These are phyloP conservation scores for Drosophila mimica DNA, from an alignment of 2,888 invertebrate genomes.

Conservation along the genomic window DNA sequence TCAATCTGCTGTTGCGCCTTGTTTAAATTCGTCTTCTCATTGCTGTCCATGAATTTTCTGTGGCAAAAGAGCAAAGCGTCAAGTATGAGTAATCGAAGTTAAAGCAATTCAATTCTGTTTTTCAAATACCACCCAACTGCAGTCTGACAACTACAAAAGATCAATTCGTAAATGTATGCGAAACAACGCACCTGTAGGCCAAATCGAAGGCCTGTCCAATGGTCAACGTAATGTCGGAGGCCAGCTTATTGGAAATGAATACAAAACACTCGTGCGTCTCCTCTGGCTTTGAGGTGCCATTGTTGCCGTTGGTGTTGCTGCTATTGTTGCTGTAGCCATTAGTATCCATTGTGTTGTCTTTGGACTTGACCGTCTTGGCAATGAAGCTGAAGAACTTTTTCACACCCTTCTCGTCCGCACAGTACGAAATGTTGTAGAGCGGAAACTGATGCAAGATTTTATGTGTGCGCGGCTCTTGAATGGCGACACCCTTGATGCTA, in stretches of 20 bases:
- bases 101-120: neutral
- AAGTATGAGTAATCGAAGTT: neutral
- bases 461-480: slow-evolving; percentile 91
- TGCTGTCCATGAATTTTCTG: slow-evolving; percentile 96
- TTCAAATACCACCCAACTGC: neutral
- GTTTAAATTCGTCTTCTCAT: slow-evolving; percentile 94
- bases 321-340: slow-evolving; percentile 51
- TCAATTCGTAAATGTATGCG: neutral
- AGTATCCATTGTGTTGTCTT: slow-evolving; percentile 48
- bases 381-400: slow-evolving; percentile 94
- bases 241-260: slow-evolving; percentile 98
- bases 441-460: slow-evolving; percentile 97
- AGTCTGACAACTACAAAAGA: neutral
- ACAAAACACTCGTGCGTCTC: slow-evolving; percentile 98
- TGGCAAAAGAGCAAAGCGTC: neutral
- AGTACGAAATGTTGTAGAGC: slow-evolving; percentile 98
- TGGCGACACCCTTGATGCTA: slow-evolving; percentile 97
- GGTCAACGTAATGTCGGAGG: slow-evolving; percentile 98
- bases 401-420: slow-evolving; percentile 99
- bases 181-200: slow-evolving; percentile 91
- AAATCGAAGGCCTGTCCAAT: slow-evolving; percentile 99
- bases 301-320: slow-evolving; percentile 46
- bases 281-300: slow-evolving; percentile 79
- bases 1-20: slow-evolving; percentile 95
- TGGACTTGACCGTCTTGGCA: slow-evolving; percentile 81